phyloP scores from a whole-genome alignment of 2,797 vertebrate genomes.

The Dendrocincla fuliginosa region DNA sequence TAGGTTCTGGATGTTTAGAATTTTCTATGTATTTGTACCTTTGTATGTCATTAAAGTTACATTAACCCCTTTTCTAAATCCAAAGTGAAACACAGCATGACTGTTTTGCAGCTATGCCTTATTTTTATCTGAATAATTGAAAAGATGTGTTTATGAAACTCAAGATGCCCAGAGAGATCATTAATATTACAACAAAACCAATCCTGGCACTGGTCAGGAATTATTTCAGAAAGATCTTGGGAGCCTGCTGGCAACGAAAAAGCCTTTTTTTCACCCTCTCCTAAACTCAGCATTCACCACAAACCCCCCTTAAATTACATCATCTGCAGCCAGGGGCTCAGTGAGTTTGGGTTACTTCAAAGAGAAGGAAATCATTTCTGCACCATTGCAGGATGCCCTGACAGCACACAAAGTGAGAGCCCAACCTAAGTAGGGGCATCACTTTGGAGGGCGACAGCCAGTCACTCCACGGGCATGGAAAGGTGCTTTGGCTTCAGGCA shows the following conservation, averaged over 20 bases:
- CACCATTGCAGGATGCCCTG: fast-evolving
- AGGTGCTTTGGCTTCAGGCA: background rate
- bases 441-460: background rate
- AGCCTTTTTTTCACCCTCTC: background rate
- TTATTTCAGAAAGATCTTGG: background rate
- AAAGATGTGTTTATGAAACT: background rate
- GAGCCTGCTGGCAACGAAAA: background rate
- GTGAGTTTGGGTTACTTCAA: background rate
- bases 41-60: background rate
- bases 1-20: background rate
- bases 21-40: background rate
- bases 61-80: background rate
- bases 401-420: fast-evolving
- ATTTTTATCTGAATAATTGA: constrained; percentile 53
- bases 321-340: background rate
- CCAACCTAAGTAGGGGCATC: background rate
- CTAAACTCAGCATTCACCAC: background rate
- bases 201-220: background rate
- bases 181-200: constrained; percentile 48
- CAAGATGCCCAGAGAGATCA: constrained; percentile 1
- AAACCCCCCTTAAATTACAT: background rate
- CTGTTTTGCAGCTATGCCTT: background rate
- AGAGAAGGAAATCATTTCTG: background rate
- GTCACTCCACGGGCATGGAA: fast-evolving
- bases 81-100: background rate